These are phyloP conservation scores for Cotesia glomerata DNA, from an alignment of 1,140 invertebrate species.

Conservation along the genomic window DNA sequence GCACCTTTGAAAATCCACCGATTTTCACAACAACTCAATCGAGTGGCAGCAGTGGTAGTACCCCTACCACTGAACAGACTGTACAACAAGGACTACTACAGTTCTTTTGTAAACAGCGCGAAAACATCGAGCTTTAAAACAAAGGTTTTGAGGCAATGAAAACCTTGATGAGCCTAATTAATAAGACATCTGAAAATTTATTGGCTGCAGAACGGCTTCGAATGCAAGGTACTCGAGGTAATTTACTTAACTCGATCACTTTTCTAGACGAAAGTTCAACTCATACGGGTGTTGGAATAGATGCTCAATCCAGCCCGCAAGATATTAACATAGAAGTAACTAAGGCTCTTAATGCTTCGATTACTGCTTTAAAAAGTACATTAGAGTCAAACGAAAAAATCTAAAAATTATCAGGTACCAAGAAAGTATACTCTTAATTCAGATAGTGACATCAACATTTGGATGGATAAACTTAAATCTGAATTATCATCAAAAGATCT, in stretches of 20 bases:
- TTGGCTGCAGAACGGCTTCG: not conserved
- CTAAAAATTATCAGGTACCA: slow-evolving; percentile 12
- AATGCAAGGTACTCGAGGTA: not conserved
- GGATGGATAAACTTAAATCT: slow-evolving; percentile 24
- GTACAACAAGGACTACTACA: slow-evolving; percentile 1
- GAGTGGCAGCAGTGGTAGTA: not conserved
- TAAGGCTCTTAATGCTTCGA: slow-evolving; percentile 17
- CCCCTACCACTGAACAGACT: not conserved
- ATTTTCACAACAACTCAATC: not conserved
- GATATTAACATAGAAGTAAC: slow-evolving; percentile 25
- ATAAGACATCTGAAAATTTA: slow-evolving; percentile 19
- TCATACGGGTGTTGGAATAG: not conserved
- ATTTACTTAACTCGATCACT: not conserved
- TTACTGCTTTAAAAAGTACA: slow-evolving; percentile 12
- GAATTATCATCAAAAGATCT: slow-evolving; percentile 24
- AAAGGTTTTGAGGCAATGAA: slow-evolving; percentile 19
- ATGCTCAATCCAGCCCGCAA: slow-evolving; percentile 3
- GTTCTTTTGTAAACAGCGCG: not conserved
- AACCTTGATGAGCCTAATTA: slow-evolving; percentile 8
- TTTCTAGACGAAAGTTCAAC: not conserved
- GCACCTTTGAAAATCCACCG: not conserved
- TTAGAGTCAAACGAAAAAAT: slow-evolving; percentile 22
- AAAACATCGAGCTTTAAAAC: slow-evolving; percentile 18
- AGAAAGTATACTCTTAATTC: slow-evolving; percentile 20
- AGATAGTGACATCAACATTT: slow-evolving; percentile 21